Conservation (phyloP, 2,797 vertebrate genomes). For the Arnoldichthys spilopterus region DNA sequence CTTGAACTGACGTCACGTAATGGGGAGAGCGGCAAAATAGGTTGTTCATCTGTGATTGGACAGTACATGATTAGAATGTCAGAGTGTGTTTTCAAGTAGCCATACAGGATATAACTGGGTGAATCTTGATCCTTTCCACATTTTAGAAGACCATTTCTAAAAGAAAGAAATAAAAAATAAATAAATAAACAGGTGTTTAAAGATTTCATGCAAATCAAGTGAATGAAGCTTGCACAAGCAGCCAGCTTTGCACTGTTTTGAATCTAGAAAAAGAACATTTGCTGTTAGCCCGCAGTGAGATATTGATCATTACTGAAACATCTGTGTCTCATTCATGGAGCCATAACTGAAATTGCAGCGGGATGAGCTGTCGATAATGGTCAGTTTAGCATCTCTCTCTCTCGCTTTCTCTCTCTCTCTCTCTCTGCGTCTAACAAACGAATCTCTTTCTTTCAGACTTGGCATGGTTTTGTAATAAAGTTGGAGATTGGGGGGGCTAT, state of each 20-base stretch:
- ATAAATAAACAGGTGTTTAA: too few species aligned
- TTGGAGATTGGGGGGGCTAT: conserved; percentile 62
- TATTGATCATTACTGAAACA: conserved; percentile 28
- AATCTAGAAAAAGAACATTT: conserved; percentile 1
- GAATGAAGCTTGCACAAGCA: not conserved
- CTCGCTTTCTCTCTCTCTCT: not conserved
- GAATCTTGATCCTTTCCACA: not conserved
- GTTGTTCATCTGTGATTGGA: not conserved
- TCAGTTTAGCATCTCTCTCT: conserved; percentile 16
- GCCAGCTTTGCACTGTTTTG: not conserved
- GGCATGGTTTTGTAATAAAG: conserved; percentile 29
- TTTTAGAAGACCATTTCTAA: not conserved
- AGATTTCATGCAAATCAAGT: not conserved
- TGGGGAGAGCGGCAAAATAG: not conserved
- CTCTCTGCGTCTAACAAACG: not conserved
- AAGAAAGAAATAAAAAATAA: too few species aligned
- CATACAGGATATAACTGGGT: not conserved
- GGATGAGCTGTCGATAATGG: conserved; percentile 3
- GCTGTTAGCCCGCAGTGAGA: not conserved
- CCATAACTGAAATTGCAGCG: not conserved
- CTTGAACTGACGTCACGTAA: not conserved
- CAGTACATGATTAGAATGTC: not conserved
- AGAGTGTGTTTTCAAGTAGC: not conserved
- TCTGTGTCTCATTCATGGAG: not conserved
- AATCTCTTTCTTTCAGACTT: not conserved